A percentile compares a stretch with the other conserved stretches of the same genome.
Evolutionary conservation across 2,797 vertebrate genomes (phyloP).

Genomic region (Anas bahamensis): DNA sequence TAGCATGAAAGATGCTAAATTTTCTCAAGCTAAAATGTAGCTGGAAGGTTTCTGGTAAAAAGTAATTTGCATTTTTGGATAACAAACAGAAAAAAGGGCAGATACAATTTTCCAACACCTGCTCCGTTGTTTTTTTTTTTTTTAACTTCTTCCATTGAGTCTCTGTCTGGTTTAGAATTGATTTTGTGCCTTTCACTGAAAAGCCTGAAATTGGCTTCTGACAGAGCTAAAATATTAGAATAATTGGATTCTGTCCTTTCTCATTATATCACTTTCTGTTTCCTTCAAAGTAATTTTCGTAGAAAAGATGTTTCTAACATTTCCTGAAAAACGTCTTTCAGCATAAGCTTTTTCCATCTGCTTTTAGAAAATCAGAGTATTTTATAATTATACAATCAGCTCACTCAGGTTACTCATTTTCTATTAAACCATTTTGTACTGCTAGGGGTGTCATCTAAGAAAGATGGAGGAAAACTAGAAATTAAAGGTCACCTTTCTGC

Average conservation of each 20-base stretch:
- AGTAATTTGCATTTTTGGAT: constrained; percentile 49
- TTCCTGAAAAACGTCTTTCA: constrained; percentile 34
- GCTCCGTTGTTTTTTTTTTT: not conserved
- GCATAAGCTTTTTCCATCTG: constrained; percentile 21
- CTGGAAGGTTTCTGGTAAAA: constrained; percentile 39
- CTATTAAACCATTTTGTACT: constrained; percentile 3
- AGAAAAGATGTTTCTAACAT: constrained; percentile 42
- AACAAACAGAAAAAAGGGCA: constrained; percentile 43
- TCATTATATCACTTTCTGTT: constrained; percentile 39
- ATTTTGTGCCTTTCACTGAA: not conserved
- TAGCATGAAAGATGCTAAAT: not conserved
- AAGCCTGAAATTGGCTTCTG: constrained; percentile 33
- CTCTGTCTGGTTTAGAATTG: not conserved
- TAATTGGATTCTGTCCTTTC: constrained; percentile 53
- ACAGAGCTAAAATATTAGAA: constrained; percentile 23
- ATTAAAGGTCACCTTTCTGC: not conserved
- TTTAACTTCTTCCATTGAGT: constrained; percentile 34
- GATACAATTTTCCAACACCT: constrained; percentile 58
- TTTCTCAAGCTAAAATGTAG: constrained; percentile 17
- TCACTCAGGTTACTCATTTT: constrained; percentile 34
- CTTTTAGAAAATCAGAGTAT: constrained; percentile 31
- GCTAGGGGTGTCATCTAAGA: not conserved
- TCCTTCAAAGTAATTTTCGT: not conserved
- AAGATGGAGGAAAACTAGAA: not conserved
- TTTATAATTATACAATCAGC: not conserved